Percentiles rank a stretch among this genome's conserved stretches.
These are phyloP conservation scores for Prunella strophiata DNA, from an alignment of 2,797 vertebrate genomes.

Conservation along the genomic window DNA sequence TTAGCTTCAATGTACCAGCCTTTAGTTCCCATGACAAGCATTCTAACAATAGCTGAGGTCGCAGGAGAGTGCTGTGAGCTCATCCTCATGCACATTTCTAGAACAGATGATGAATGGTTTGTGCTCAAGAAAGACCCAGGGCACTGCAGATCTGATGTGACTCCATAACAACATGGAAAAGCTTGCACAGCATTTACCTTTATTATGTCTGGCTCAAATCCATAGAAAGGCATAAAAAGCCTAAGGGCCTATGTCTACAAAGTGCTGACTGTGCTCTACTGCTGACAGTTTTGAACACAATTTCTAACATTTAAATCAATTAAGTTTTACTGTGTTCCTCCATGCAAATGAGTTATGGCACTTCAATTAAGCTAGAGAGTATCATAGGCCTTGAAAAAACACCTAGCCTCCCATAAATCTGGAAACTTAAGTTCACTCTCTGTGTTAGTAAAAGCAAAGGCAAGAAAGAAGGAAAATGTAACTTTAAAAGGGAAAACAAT, in stretches of 20 bases:
- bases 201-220: slow-evolving; percentile 35
- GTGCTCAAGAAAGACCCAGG: slow-evolving; percentile 23
- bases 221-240: slow-evolving; percentile 17
- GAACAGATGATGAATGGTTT: neutral
- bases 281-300: neutral
- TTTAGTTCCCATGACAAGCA: neutral
- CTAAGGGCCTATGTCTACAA: neutral
- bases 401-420: neutral
- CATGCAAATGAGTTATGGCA: neutral
- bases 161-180: neutral
- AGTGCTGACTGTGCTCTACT: slow-evolving; percentile 30
- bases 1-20: neutral
- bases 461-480: neutral
- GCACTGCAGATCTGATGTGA: neutral
- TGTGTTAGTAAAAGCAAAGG: neutral
- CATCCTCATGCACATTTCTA: slow-evolving; percentile 1
- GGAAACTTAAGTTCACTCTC: neutral
- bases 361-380: neutral
- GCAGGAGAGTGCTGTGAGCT: neutral
- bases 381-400: neutral
- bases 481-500: neutral
- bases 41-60: neutral
- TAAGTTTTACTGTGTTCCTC: slow-evolving; percentile 6
- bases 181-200: slow-evolving; percentile 51
- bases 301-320: slow-evolving; percentile 31